Evolutionary conservation across 2,888 invertebrate species (phyloP).

Genomic region (Megamerina dolium): DNA sequence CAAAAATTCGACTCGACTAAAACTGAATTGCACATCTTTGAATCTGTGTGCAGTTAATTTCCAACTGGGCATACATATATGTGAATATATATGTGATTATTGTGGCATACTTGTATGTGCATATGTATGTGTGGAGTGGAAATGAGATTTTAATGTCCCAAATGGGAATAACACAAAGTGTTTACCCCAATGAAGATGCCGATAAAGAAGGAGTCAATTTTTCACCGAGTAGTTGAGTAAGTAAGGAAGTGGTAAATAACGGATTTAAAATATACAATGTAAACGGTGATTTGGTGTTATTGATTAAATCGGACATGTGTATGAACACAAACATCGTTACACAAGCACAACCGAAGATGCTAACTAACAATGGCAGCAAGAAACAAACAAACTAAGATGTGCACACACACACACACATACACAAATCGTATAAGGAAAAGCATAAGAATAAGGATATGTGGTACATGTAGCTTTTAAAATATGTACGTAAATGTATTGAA

Average conservation of each 20-base stretch:
- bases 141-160: constrained; percentile 48
- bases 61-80: no score
- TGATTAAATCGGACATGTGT: constrained; percentile 38
- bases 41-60: no score
- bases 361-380: no score
- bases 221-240: background rate
- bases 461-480: background rate
- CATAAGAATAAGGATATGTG: background rate
- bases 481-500: no score
- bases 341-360: no score
- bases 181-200: no score
- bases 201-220: background rate
- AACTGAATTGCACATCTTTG: no score
- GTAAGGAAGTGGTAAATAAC: constrained; percentile 6
- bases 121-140: constrained; percentile 17
- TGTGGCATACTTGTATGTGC: background rate
- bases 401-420: background rate
- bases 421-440: background rate
- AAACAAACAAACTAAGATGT: no score
- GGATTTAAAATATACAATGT: constrained; percentile 40
- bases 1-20: no score
- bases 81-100: no score
- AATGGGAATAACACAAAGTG: constrained; percentile 33
- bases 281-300: constrained; percentile 45
- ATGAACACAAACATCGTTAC: no score